Percentiles rank a stretch among this genome's conserved stretches.
Evolutionary conservation across 2,113 vertebrate genomes (phyloP).

Genomic region (Sisor rabdophorus): DNA sequence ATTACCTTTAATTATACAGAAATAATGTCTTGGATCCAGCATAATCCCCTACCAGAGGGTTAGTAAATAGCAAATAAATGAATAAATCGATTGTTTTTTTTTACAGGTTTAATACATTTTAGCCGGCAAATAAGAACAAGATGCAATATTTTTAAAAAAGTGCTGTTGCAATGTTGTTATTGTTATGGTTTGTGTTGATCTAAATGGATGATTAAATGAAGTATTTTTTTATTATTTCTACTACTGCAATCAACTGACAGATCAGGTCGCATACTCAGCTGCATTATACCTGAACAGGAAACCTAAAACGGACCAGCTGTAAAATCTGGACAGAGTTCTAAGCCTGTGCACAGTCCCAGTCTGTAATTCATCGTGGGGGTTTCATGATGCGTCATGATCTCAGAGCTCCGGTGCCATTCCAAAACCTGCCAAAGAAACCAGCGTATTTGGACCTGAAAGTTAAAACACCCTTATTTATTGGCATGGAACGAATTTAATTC

Average conservation of each 20-base stretch:
- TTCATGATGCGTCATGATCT: constrained; percentile 39
- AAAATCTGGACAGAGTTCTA: constrained; percentile 28
- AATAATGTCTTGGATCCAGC: neutral
- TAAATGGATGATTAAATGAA: neutral
- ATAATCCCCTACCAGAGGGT: neutral
- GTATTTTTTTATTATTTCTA: neutral
- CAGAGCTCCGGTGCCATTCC: constrained; percentile 30
- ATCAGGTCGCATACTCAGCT: constrained; percentile 48
- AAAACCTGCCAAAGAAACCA: constrained; percentile 29
- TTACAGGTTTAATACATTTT: neutral
- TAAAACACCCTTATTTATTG: constrained; percentile 34
- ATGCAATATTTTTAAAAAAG: neutral
- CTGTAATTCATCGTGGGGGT: constrained; percentile 27
- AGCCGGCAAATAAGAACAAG: neutral
- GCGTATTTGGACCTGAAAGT: constrained; percentile 28
- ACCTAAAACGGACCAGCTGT: constrained; percentile 35
- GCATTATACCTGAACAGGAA: constrained; percentile 7
- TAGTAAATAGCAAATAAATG: neutral
- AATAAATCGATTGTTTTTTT: neutral
- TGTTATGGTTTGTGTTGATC: neutral
- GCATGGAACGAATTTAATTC: constrained; percentile 34
- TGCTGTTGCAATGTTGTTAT: neutral
- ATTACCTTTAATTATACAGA: no score
- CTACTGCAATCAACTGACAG: constrained; percentile 34
- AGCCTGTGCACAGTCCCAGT: constrained; percentile 23